phyloP scores from a whole-genome alignment of 1,140 invertebrate genomes.

The Goniozus legneri region DNA sequence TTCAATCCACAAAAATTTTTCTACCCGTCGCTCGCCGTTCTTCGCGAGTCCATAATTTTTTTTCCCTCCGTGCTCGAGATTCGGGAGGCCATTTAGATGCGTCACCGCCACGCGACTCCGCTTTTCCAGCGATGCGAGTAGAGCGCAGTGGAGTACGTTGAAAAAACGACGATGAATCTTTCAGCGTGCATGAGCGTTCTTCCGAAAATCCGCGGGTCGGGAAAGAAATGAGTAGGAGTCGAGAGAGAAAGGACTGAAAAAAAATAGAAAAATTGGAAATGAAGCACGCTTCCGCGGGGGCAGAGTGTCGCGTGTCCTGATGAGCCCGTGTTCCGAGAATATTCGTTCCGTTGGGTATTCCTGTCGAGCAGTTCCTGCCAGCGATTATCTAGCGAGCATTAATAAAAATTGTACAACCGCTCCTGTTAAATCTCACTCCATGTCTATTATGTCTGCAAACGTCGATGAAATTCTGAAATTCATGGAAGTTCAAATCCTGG shows the following conservation, averaged over 20 bases:
- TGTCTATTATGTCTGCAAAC: neutral
- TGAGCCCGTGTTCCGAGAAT: constrained; percentile 8
- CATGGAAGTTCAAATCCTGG: no score
- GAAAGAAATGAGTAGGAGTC: neutral
- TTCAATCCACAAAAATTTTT: no score
- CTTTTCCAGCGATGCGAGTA: no score
- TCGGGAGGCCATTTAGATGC: no score
- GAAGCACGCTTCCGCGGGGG: constrained; percentile 22
- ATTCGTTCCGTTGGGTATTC: constrained; percentile 2
- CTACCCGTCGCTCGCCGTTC: neutral
- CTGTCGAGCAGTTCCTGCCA: neutral
- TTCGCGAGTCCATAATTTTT: neutral
- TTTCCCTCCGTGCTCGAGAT: neutral
- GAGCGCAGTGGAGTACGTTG: constrained; percentile 2
- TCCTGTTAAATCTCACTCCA: neutral
- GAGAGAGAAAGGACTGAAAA: neutral
- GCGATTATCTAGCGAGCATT: neutral
- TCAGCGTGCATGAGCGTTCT: constrained; percentile 10
- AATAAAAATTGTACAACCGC: neutral
- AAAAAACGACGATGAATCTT: constrained; percentile 28
- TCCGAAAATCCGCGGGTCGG: neutral
- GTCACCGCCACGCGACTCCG: no score
- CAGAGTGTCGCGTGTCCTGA: constrained; percentile 24
- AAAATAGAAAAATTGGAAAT: neutral
- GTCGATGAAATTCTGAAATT: neutral